phyloP scores from a whole-genome alignment of 2,888 invertebrate species.

The Mesorhabditis belari region DNA sequence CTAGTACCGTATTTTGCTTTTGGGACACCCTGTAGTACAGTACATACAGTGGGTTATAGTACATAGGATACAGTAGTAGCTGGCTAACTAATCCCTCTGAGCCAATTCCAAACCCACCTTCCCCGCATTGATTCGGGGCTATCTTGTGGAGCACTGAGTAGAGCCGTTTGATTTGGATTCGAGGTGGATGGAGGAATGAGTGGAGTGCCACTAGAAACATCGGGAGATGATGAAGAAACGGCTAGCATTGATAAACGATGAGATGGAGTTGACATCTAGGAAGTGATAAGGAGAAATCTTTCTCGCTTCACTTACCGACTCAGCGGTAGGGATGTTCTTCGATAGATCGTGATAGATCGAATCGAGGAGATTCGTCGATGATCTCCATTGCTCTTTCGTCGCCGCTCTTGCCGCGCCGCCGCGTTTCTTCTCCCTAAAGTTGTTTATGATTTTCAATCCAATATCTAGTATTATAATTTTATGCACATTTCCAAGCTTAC shows the following conservation, averaged over 20 bases:
- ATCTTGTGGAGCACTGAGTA: background rate
- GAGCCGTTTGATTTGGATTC: background rate
- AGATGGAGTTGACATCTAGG: constrained; percentile 18
- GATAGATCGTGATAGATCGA: constrained; percentile 45
- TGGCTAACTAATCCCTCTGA: no score
- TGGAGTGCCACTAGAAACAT: no score
- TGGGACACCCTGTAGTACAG: no score
- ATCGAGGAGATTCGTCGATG: constrained; percentile 47
- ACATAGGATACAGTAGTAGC: no score
- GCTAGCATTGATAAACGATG: background rate
- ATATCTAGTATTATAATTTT: background rate
- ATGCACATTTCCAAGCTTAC: background rate
- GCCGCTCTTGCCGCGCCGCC: constrained; percentile 30
- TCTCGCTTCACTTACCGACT: constrained; percentile 24
- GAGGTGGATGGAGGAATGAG: background rate
- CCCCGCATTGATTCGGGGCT: background rate
- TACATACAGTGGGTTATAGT: no score
- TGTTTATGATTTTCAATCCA: no score
- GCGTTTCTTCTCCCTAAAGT: constrained; percentile 28
- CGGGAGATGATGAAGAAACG: background rate
- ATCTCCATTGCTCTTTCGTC: constrained; percentile 45
- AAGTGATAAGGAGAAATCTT: background rate
- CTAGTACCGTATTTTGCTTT: no score
- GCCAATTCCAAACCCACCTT: no score
- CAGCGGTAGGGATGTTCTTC: constrained; percentile 47